Conservation (phyloP, 2,797 vertebrate genomes). For the Myripristis murdjan region DNA sequence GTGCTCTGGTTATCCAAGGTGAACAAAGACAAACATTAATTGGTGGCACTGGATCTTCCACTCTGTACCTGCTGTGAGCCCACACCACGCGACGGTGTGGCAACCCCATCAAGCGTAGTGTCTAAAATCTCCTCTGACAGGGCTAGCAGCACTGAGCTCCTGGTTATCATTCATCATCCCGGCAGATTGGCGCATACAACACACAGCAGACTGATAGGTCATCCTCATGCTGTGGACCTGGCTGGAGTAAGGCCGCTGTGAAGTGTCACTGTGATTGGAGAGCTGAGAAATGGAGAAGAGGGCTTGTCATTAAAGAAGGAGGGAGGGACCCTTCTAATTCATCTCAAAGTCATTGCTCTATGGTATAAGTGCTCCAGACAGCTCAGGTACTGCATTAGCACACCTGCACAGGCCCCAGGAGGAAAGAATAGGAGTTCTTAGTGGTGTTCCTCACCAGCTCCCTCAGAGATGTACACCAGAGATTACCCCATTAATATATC, state of each 20-base stretch:
- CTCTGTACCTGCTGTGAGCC: constrained; percentile 72
- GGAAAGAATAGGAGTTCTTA: constrained; percentile 79
- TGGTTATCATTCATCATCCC: constrained; percentile 88
- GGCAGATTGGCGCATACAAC: constrained; percentile 79
- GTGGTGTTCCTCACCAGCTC: constrained; percentile 77
- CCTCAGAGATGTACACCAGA: constrained; percentile 81
- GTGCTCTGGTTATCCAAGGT: constrained; percentile 71
- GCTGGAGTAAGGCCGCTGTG: constrained; percentile 67
- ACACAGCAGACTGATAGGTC: constrained; percentile 78
- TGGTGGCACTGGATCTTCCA: constrained; percentile 72
- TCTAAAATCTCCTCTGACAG: constrained; percentile 83
- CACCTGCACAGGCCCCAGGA: constrained; percentile 83
- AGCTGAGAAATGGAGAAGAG: constrained; percentile 63
- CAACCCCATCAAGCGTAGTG: constrained; percentile 76
- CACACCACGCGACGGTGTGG: constrained; percentile 57
- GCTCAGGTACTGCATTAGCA: constrained; percentile 75
- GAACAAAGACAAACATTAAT: constrained; percentile 83
- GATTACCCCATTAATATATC: constrained; percentile 92
- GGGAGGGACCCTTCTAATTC: constrained; percentile 60
- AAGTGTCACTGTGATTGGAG: constrained; percentile 74
- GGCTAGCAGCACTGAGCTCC: constrained; percentile 78
- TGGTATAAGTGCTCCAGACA: constrained; percentile 64
- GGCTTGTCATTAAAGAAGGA: constrained; percentile 70
- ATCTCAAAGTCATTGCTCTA: constrained; percentile 49
- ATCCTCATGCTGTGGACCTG: constrained; percentile 79